Conservation (phyloP, 2,888 invertebrate species). For the Tetheella fluctuosa region DNA sequence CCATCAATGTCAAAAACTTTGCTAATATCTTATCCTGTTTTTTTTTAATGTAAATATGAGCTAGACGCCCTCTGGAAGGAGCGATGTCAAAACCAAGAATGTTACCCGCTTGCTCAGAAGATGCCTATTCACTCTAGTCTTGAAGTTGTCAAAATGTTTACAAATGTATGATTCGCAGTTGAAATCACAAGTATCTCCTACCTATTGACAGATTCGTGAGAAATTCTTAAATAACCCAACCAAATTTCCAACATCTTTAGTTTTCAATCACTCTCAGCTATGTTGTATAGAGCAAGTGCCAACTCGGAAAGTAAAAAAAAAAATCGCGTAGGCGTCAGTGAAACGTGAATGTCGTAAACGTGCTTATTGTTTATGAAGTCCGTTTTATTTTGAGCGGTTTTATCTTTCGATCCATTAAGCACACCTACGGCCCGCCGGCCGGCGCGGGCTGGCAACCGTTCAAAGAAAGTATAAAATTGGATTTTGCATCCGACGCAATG, state of each 20-base stretch:
- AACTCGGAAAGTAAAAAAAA: constrained; percentile 33
- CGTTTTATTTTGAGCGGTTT: constrained; percentile 75
- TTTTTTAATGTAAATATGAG: too few relatives aligned
- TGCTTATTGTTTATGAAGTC: constrained; percentile 78
- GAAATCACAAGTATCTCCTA: too few relatives aligned
- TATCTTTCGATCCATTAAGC: constrained; percentile 77
- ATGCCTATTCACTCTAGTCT: too few relatives aligned
- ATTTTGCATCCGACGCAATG: constrained; percentile 52
- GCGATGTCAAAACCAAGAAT: too few relatives aligned
- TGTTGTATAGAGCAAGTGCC: constrained; percentile 31
- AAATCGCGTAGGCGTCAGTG: constrained; percentile 53
- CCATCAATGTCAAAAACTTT: not conserved
- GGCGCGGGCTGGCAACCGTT: constrained; percentile 68
- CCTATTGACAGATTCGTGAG: not conserved
- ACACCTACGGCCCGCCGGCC: constrained; percentile 63
- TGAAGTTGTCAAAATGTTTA: not conserved
- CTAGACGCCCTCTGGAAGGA: too few relatives aligned
- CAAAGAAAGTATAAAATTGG: constrained; percentile 80
- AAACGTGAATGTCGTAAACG: constrained; percentile 55
- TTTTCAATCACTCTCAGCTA: constrained; percentile 7
- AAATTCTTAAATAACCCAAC: not conserved
- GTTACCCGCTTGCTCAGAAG: too few relatives aligned
- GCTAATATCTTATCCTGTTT: not conserved
- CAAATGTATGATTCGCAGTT: not conserved
- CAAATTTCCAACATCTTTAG: not conserved